Percentiles rank a stretch among this genome's conserved stretches.
These are phyloP conservation scores for Manis javanica DNA, from an alignment of 2,797 vertebrate genomes.

Conservation along the genomic window DNA sequence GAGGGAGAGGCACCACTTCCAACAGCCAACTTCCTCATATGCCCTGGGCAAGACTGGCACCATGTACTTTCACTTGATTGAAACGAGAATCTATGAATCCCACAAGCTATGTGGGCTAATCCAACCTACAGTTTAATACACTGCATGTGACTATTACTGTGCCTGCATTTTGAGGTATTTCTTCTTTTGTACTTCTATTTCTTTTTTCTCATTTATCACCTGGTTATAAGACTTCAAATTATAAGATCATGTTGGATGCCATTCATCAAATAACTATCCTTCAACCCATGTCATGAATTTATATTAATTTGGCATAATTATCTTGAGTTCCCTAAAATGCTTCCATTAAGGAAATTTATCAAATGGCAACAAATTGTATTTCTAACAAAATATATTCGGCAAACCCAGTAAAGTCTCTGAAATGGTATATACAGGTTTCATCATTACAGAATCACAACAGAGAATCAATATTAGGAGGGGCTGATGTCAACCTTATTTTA, in stretches of 20 bases:
- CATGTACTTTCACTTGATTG: not conserved
- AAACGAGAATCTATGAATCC: not conserved
- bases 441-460: constrained; percentile 38
- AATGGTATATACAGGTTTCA: not conserved
- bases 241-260: not conserved
- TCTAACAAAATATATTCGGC: not conserved
- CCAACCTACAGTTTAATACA: not conserved
- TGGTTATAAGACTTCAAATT: not conserved
- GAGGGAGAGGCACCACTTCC: not conserved
- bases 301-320: constrained; percentile 45
- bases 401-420: not conserved
- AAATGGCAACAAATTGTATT: constrained; percentile 37
- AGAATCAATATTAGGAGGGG: not conserved
- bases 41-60: not conserved
- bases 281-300: not conserved
- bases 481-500: not conserved
- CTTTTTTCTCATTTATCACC: not conserved
- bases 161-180: not conserved
- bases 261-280: constrained; percentile 8
- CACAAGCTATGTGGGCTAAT: not conserved
- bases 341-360: not conserved
- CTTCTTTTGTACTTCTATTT: not conserved
- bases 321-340: not conserved
- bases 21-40: not conserved
- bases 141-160: not conserved